These are phyloP conservation scores for Furcifer pardalis DNA, from an alignment of 2,797 vertebrate genomes.

Conservation along the genomic window DNA sequence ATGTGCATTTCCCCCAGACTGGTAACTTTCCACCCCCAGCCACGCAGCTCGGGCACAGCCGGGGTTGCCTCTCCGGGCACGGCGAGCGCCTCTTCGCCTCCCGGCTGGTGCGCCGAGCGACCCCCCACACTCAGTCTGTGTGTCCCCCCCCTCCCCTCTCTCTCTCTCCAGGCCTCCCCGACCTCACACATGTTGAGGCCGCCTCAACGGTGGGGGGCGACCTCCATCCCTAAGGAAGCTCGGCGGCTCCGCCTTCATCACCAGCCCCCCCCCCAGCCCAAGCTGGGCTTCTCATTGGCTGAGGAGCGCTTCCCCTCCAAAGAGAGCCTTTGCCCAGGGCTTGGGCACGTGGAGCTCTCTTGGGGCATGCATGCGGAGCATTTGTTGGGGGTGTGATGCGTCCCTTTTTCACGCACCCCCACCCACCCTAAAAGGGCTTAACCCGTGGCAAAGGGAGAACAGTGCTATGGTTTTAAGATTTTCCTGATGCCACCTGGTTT, in stretches of 20 bases:
- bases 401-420: not conserved
- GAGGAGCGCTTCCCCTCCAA: not conserved
- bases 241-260: not conserved
- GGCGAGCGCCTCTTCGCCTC: not conserved
- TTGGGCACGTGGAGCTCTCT: not conserved
- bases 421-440: not conserved
- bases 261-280: not conserved
- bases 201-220: constrained; percentile 23
- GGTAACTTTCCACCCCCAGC: constrained; percentile 32
- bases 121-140: constrained; percentile 20
- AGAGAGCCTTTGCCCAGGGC: not conserved
- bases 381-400: too few relatives aligned
- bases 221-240: constrained; percentile 38
- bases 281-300: constrained; percentile 16
- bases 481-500: too few relatives aligned
- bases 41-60: too few relatives aligned
- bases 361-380: not conserved
- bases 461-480: too few relatives aligned
- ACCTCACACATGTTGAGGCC: constrained; percentile 42
- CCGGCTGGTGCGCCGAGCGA: not conserved
- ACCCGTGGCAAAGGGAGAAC: not conserved
- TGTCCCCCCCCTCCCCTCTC: constrained; percentile 11
- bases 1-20: not conserved
- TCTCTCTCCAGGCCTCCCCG: not conserved
- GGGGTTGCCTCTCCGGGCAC: not conserved